A percentile compares a stretch with the other conserved stretches of the same genome.
Conservation (phyloP, 2,797 vertebrate species). For the Scleropages formosus region DNA sequence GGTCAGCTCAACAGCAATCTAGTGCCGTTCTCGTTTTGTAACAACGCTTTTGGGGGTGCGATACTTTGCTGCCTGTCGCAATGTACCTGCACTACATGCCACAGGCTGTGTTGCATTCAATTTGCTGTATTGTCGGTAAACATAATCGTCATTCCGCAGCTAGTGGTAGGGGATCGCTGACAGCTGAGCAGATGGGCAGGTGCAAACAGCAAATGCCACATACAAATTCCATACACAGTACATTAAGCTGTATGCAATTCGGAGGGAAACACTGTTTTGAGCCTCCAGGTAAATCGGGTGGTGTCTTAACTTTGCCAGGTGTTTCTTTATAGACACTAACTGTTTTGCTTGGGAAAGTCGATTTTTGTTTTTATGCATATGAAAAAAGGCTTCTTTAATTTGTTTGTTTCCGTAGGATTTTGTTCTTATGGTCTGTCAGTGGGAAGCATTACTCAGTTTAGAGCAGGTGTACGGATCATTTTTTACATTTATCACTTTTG, state of each 20-base stretch:
- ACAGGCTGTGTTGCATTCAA: not conserved
- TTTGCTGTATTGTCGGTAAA: conserved; percentile 18
- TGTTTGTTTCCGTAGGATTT: no score
- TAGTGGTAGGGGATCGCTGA: not conserved
- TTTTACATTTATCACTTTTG: no score
- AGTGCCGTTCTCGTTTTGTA: not conserved
- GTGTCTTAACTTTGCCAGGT: not conserved
- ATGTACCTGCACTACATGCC: conserved; percentile 6
- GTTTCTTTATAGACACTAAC: conserved; percentile 6
- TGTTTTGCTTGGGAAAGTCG: not conserved
- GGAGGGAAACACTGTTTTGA: not conserved
- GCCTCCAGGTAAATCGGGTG: not conserved
- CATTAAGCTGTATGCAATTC: not conserved
- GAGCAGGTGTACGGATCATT: no score
- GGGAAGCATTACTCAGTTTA: no score
- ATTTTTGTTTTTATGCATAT: not conserved
- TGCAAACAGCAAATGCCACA: not conserved
- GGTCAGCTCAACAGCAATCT: not conserved
- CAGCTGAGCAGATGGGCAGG: conserved; percentile 14
- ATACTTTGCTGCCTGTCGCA: not conserved
- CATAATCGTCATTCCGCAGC: conserved; percentile 10
- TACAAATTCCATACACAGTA: not conserved
- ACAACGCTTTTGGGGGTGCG: not conserved
- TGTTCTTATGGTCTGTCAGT: no score
- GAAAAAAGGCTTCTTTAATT: not conserved